Base-by-base conservation (phyloP, 2,888 invertebrate genomes). In the Parthenolecanium corni region DNA sequence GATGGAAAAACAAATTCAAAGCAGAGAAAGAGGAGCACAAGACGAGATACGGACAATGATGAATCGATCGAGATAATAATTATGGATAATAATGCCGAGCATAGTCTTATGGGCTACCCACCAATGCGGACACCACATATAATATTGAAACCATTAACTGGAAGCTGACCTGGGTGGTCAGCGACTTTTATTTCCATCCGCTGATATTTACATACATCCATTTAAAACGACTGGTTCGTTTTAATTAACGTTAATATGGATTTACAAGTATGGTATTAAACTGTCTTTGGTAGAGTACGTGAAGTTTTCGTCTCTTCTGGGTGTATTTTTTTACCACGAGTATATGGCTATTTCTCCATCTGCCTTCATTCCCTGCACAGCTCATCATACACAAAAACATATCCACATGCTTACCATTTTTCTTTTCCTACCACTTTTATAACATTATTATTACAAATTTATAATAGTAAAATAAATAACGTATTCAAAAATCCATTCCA, bases 21-120 rank as follows among this genome's bases (percentile, higher is more conserved):
- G 31, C 5, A 31, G 9, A 31, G 31, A 31, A 31, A 31, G 31
- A 31, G 12, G 16, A 51, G n/a, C n/a, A n/a, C n/a, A n/a, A n/a
- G 38, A 40, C 47, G 61, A 61, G 49, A 47, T 47, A 61, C 51
- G 24, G 61, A 61, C 61, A 61, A 61, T 61, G 61, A 61, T 61
- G 61, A 61, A 61, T 61, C 61, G 61, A 61, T 61, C 61, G 61
- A 61, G 61, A 61, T 61, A 61, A 61, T 61, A 61, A 61, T 61
- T 61, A 61, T 61, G 61, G 61, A 61, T 61, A 57, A 57, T 57
- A n/a, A 61, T 61, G 61, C 61, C 38, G 49, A 49, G 51, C 31
- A 9, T 31, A 31, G 31, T 31, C 31, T 31, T 9, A 4, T 31
- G 5, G 9, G 31, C 31, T 61, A 57, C 47, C 18, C 44, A 31